Base-by-base conservation (phyloP, 2,888 invertebrate species). In the Tanytarsus gracilentus region DNA sequence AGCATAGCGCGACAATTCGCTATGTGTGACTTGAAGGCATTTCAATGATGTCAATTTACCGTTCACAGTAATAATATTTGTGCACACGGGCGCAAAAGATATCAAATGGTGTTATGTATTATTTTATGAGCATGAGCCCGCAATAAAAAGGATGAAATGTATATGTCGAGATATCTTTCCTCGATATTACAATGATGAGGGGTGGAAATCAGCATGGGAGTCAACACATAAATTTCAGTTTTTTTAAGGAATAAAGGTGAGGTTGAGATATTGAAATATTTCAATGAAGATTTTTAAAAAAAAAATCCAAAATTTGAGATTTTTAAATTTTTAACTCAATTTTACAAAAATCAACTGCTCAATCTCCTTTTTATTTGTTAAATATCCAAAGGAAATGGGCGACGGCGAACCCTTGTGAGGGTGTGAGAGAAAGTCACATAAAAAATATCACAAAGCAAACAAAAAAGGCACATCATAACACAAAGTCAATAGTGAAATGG, bases 401-500 rank as follows among this genome's bases (percentile, higher is more conserved):
- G 50, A 50, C 50, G 9, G 26, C 8, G 50, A 6, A 26, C 16
- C 14, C 27, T 11, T 11, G 51, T 29, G 14, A 6, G 50, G 25
- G 18, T 27, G 50, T 30, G 51, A 27, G n/a, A n/a, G n/a, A n/a
- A 36, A 40, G 9, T 11, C 49, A 49, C 26, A 49, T 25, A 49
- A 49, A 49, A 49, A 49, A 26, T 58, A 58, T 58, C 44, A 25
- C 58, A 58, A 39, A 39, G 56, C 55, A 55, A 39, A 55, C 55
- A 55, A 21, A 55, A 2, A 55, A 33, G 11, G n/a, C 39, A 40
- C 11, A 29, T 51, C 53, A 36, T 11, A 27, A 56, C 44, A 27
- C 14, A 56, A 56, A 58, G 58, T 58, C 58, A 58, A 58, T 58
- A 58, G 48, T 58, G 58, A 58, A 58, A 58, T 48, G 58, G 58